Base-by-base conservation (phyloP, 2,797 vertebrate genomes). In the Typhlichthys eigenmanni region DNA sequence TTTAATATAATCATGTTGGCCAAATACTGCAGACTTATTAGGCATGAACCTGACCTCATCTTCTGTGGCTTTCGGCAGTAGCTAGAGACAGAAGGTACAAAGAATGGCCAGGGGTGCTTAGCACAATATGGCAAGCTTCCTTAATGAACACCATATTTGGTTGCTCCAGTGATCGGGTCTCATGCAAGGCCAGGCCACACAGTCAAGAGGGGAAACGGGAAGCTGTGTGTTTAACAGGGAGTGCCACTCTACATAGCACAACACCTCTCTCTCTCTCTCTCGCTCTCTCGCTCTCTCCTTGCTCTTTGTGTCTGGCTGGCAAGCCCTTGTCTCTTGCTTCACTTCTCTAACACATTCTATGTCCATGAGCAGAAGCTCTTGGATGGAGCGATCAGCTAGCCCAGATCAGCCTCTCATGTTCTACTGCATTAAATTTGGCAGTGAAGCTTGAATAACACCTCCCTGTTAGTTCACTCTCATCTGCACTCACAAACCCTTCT, bases 121-220 rank as follows among this genome's bases (percentile, higher is more conserved):
- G 59, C 17, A 66, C 64, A 75, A 64, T 74, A 63, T 60, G 66
- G 38, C 53, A 48, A 64, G 63, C 62, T 8, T 12, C 72, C 70
- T 58, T 82, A 82, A 84, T 85, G 72, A 89, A 75, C 74, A 72
- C 89, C 87, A 89, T 91, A 90, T 92, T 92, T 89, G 90, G 87
- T 55, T 66, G 70, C 75, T 80, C 71, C 60, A 86, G 62, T 83
- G 83, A 86, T 84, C 85, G 76, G 82, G 75, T 80, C 71, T 85
- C 74, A 68, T 84, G 69, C 63, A 60, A 78, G 74, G 69, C 66
- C 72, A 63, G 75, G 84, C 81, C 72, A 72, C 77, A 78, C 63
- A 74, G 74, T 70, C 54, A 58, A 84, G 78, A 81, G 63, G 62
- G 77, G 68, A 87, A 89, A 87, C 76, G 78, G 24, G 74, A 80